phyloP scores from a whole-genome alignment of 2,797 vertebrate species.

The Delichon dasypus region DNA sequence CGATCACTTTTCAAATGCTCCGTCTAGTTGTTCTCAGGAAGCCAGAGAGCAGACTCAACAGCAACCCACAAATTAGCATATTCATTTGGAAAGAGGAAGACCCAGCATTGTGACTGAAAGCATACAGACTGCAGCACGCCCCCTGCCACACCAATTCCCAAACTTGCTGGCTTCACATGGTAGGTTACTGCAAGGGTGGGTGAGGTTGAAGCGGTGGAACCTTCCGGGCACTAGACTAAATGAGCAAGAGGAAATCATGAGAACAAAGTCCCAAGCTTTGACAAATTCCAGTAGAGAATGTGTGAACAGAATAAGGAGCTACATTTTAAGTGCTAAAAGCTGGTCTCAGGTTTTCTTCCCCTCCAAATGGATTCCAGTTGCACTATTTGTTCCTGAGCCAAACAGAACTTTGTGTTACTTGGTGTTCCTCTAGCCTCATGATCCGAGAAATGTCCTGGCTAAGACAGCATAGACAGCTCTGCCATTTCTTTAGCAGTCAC shows the following conservation, averaged over 20 bases:
- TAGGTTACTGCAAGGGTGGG: neutral
- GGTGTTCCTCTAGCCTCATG: neutral
- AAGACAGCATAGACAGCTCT: neutral
- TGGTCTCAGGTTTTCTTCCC: neutral
- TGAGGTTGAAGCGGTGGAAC: neutral
- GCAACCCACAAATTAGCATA: neutral
- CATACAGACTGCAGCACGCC: neutral
- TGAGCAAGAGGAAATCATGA: neutral
- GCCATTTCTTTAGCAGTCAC: neutral
- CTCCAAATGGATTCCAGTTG: neutral
- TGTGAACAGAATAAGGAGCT: neutral
- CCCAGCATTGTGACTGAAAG: neutral
- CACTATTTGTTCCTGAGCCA: neutral
- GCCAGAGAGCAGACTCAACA: neutral
- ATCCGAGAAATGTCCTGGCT: neutral
- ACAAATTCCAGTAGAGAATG: neutral
- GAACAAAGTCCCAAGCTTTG: neutral
- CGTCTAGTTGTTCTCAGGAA: neutral
- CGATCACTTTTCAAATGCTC: neutral
- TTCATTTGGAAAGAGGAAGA: neutral
- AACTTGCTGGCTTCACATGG: neutral
- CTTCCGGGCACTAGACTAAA: neutral
- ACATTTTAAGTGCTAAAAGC: neutral
- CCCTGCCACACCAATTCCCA: rapidly evolving
- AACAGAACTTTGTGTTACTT: neutral